Base-by-base conservation (phyloP, 2,888 invertebrate genomes). In the Eupithecia pulchellata region DNA sequence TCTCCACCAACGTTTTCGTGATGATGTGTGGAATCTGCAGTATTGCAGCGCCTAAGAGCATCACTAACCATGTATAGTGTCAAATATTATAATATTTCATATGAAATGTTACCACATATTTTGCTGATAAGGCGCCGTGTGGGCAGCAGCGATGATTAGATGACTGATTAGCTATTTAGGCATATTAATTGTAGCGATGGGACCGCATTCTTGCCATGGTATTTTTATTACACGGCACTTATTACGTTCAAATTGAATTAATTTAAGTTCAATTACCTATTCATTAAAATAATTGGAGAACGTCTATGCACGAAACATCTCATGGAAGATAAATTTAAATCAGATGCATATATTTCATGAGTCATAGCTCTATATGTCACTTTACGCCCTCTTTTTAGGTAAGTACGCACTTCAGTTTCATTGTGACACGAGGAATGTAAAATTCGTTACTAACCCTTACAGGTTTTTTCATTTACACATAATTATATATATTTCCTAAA, bases 151-250 rank as follows among this genome's bases (percentile, higher is more conserved):
- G 90, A 91, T 91, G 89, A 89, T 87, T 88, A 86, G 81, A 89
- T 92, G 92, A 92, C 91, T 91, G 92, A 92, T 92, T 92, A 91
- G 86, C 85, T 87, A 88, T 91, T 91, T 91, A 89, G 89, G 84
- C 90, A 90, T 89, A 89, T 88, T 89, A 90, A 92, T 91, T 88
- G 90, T 90, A 84, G 86, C 87, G 86, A 84, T 85, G 85, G 86
- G 84, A 82, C 84, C 81, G 82, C 85, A 84, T 84, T 85, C 85
- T 80, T 79, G 71, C 75, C 76, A 81, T 69, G 83, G 85, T 83
- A 87, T 89, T 84, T 87, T 86, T 86, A 86, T 85, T 81, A 79
- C 76, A 64, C 64, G 72, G 77, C 78, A 63, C 70, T 36, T 66
- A 73, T 76, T 74, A 47, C 62, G 72, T 64, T 72, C 66, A 73